Evolutionary conservation across 1,140 invertebrate genomes (phyloP).

Genomic region (Pogonomyrmex barbatus): DNA sequence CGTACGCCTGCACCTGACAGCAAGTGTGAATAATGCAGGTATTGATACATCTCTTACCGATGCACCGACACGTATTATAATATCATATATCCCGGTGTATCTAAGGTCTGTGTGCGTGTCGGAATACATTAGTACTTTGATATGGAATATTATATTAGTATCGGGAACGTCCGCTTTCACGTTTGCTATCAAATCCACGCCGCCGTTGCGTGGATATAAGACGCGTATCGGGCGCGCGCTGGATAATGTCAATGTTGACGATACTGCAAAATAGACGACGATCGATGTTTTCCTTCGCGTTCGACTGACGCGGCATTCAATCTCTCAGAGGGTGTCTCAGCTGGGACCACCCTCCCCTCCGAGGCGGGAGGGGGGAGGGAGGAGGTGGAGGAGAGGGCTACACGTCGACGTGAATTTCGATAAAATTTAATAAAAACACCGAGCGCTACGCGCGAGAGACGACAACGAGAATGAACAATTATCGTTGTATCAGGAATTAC

Average conservation of each 20-base stretch:
- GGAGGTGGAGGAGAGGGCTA: too few species aligned
- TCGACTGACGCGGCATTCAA: background rate
- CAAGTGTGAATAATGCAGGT: background rate
- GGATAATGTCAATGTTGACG: constrained; percentile 40
- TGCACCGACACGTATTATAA: background rate
- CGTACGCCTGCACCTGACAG: background rate
- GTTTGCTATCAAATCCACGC: constrained; percentile 26
- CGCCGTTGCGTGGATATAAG: background rate
- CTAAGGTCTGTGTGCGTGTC: background rate
- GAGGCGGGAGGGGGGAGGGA: too few species aligned
- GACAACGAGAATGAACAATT: constrained; percentile 46
- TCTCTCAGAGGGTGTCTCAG: background rate
- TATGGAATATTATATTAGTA: constrained; percentile 20
- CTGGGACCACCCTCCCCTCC: background rate
- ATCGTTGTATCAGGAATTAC: constrained; percentile 42
- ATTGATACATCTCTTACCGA: too few species aligned
- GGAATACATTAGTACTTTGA: background rate
- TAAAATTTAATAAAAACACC: constrained; percentile 50
- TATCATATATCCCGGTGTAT: background rate
- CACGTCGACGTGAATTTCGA: background rate
- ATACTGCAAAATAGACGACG: constrained; percentile 5
- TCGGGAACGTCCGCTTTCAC: background rate
- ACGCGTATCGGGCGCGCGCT: background rate
- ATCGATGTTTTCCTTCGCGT: constrained; percentile 36
- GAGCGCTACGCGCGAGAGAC: background rate